Conservation (phyloP, 2,797 vertebrate genomes). For the Avahi laniger region DNA sequence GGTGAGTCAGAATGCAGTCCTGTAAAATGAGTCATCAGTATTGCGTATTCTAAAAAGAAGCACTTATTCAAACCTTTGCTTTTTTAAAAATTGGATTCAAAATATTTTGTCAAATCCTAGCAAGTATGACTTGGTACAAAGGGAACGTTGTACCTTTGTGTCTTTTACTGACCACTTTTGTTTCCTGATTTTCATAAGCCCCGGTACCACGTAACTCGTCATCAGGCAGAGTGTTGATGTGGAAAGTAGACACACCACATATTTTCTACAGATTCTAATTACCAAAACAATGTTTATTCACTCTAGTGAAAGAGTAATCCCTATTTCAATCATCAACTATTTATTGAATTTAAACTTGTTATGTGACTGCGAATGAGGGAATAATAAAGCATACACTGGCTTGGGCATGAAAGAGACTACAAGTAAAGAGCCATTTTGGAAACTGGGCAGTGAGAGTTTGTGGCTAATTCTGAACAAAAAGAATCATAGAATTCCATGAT, state of each 20-base stretch:
- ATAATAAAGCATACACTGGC: background rate
- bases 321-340: background rate
- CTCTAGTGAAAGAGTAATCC: background rate
- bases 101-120: background rate
- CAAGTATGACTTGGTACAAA: background rate
- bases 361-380: background rate
- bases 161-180: background rate
- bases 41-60: background rate
- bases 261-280: slow-evolving; percentile 44
- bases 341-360: background rate
- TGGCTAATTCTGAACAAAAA: background rate
- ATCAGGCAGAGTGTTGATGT: background rate
- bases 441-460: background rate
- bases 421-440: background rate
- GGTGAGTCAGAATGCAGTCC: background rate
- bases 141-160: background rate
- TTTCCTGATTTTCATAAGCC: background rate
- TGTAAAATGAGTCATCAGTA: background rate
- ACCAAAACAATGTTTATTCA: background rate
- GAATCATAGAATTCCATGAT: background rate
- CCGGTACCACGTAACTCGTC: background rate
- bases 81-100: background rate
- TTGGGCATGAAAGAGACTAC: background rate
- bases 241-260: background rate
- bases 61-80: background rate